Base-by-base conservation (phyloP, 2,888 invertebrate genomes). In the Phyllotreta striolata region DNA sequence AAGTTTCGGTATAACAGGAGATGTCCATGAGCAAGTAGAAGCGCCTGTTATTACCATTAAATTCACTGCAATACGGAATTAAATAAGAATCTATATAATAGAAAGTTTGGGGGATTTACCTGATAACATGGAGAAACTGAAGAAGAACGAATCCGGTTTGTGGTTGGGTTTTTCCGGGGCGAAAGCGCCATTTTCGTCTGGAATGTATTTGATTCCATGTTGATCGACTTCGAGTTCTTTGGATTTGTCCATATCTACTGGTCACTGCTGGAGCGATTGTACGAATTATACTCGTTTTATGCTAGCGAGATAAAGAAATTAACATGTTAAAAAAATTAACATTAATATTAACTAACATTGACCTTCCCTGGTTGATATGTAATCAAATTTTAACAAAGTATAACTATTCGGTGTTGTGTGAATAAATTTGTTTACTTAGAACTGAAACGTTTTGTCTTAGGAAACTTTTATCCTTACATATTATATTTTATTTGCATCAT, bases 21-120 rank as follows among this genome's bases (percentile, higher is more conserved):
- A 74, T 0, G 83, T 81, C 83, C 84, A 85, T 9, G 80, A 82
- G 34, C 83, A 62, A 41, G 80, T 76, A 34, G 78, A 79, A 2
- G 84, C 84, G 1, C 81, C 76, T 3, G 79, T 77, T 8, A 82
- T 66, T 1, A 81, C 78, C 44, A 80, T 78, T 7, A 84, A 54
- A 64, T 83, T 83, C 9, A 78, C 85, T 84, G 72, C 8, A 75
- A 75, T 13, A 49, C 10, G 9, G 6, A 7, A 43, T 41, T 12
- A 43, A 43, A 3, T 24, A 1, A 49, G 12, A 34, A 37, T 49
- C 13, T n/a, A n/a, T n/a, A n/a, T n/a, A n/a, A n/a, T n/a, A n/a
- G n/a, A n/a, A n/a, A n/a, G n/a, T n/a, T n/a, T n/a, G n/a, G n/a
- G 7, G 1, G 34, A n/a, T 9, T 57, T 58, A 49, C 57, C 57